phyloP scores from a whole-genome alignment of 2,113 vertebrate species.

The Sapajus apella region DNA sequence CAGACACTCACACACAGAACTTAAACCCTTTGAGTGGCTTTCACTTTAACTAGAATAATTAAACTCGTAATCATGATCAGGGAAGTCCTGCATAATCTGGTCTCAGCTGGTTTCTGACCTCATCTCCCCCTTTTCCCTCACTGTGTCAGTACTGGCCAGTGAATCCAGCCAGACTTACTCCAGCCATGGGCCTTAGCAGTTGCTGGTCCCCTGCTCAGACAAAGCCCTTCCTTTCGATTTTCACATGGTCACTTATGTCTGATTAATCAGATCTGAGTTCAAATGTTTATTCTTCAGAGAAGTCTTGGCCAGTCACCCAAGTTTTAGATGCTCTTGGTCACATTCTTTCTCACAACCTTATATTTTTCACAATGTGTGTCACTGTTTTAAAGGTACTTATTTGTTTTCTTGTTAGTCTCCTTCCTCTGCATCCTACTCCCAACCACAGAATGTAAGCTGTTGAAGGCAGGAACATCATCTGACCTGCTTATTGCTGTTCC shows the following conservation, averaged over 20 bases:
- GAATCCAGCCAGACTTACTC: too few relatives aligned
- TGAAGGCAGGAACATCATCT: rapidly evolving
- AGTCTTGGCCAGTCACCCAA: rapidly evolving
- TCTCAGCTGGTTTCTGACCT: background rate
- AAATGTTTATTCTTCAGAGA: background rate
- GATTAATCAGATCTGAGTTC: background rate
- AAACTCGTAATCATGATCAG: too few relatives aligned
- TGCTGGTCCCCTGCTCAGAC: background rate
- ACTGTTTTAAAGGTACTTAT: rapidly evolving
- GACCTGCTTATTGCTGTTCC: background rate
- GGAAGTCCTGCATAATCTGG: background rate
- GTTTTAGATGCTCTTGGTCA: background rate
- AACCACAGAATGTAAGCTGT: too few relatives aligned
- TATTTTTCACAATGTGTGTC: too few relatives aligned
- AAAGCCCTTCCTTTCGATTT: background rate
- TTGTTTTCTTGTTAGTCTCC: background rate
- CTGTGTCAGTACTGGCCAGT: background rate
- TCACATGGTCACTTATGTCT: background rate
- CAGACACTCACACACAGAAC: background rate
- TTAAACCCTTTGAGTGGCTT: background rate
- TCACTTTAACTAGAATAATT: background rate
- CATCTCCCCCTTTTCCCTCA: background rate
- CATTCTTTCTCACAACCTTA: background rate
- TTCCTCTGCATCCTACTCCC: rapidly evolving
- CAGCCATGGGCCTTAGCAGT: background rate